Evolutionary conservation across 1,140 invertebrate genomes (phyloP).

Genomic region (Platyura marginata): DNA sequence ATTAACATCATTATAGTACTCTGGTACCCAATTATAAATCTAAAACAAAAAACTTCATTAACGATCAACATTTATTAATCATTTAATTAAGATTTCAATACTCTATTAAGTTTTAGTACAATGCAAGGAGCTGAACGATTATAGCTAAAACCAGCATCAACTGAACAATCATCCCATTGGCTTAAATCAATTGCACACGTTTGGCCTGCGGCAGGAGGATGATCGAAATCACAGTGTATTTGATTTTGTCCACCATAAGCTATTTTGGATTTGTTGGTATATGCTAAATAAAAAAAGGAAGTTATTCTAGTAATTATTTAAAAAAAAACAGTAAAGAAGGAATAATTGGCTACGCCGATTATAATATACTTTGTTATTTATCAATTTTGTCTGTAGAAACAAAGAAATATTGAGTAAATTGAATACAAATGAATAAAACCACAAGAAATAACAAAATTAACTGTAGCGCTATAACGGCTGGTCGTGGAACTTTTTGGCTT

Average conservation of each 20-base stretch:
- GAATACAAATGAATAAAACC: too few species aligned
- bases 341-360: too few species aligned
- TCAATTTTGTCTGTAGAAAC: background rate
- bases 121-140: conserved; percentile 54
- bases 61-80: background rate
- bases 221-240: conserved; percentile 43
- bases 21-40: conserved; percentile 54
- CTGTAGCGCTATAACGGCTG: background rate
- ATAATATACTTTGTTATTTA: too few species aligned
- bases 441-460: too few species aligned
- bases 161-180: conserved; percentile 43
- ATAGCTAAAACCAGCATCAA: conserved; percentile 47
- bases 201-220: conserved; percentile 32
- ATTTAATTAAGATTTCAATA: background rate
- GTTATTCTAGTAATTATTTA: background rate
- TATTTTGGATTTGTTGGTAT: conserved; percentile 27
- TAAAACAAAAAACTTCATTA: conserved; percentile 10
- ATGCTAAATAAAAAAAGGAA: conserved; percentile 9
- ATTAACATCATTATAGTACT: conserved; percentile 41
- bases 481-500: too few species aligned
- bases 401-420: too few species aligned
- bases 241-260: conserved; percentile 37
- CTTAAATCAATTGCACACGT: conserved; percentile 50
- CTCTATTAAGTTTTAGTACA: conserved; percentile 68
- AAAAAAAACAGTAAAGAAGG: too few species aligned